These are phyloP conservation scores for Pristionchus japonicus DNA, from an alignment of 2,888 invertebrate species.

Conservation along the genomic window DNA sequence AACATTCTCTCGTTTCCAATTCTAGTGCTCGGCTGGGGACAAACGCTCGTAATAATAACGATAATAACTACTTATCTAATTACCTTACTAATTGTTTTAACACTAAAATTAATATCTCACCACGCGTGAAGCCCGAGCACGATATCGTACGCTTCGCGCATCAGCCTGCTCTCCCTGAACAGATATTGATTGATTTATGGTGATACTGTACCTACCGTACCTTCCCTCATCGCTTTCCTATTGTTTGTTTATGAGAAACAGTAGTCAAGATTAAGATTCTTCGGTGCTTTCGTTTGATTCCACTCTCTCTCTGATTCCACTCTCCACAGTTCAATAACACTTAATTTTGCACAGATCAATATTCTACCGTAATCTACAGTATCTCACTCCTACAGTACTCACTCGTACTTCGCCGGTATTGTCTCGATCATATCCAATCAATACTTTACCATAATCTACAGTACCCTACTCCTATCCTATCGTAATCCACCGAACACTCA, in stretches of 20 bases:
- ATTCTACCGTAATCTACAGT: background rate
- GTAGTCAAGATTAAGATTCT: too few species aligned
- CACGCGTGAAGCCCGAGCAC: background rate
- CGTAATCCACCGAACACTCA: too few species aligned
- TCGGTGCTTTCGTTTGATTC: too few species aligned
- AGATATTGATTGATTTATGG: background rate
- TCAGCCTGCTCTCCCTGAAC: background rate
- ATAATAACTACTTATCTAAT: too few species aligned
- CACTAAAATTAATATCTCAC: background rate
- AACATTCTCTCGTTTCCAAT: too few species aligned
- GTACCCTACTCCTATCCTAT: background rate
- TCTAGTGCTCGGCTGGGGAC: too few species aligned
- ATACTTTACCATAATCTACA: background rate
- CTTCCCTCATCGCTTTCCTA: too few species aligned
- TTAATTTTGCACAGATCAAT: background rate
- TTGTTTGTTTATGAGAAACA: too few species aligned
- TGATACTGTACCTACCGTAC: background rate
- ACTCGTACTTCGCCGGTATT: background rate
- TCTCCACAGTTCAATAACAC: too few species aligned
- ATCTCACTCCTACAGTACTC: background rate
- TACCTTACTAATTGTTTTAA: too few species aligned
- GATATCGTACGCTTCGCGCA: background rate
- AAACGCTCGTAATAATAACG: too few species aligned
- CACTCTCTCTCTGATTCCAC: too few species aligned
- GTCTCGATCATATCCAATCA: slow-evolving; percentile 13